These are phyloP conservation scores for Acleris emargana DNA, from an alignment of 2,888 invertebrate species.

Conservation along the genomic window DNA sequence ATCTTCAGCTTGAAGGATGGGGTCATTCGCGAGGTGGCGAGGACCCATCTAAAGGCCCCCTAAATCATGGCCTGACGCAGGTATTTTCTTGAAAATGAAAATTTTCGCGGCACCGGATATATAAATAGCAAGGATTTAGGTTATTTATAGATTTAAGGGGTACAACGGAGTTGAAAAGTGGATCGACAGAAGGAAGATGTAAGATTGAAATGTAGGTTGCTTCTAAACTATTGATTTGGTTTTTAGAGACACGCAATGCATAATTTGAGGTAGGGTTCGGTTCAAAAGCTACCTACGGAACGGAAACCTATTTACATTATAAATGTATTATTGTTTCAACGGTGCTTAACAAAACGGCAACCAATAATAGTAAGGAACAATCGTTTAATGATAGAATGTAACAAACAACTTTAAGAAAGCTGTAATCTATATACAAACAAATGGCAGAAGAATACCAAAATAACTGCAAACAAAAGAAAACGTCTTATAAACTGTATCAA, in stretches of 20 bases:
- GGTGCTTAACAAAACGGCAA: too few species aligned
- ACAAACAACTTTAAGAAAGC: not conserved
- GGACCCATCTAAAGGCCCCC: constrained; percentile 68
- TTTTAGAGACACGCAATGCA: too few species aligned
- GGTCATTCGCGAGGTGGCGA: constrained; percentile 82
- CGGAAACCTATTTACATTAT: too few species aligned
- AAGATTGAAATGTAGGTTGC: not conserved
- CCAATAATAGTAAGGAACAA: too few species aligned
- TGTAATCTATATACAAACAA: not conserved
- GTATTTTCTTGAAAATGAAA: constrained; percentile 58
- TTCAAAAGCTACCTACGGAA: too few species aligned
- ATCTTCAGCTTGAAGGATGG: constrained; percentile 79
- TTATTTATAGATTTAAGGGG: constrained; percentile 55
- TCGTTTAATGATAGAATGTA: not conserved
- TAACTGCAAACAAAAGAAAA: constrained; percentile 34
- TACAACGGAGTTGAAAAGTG: constrained; percentile 7
- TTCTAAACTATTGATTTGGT: too few species aligned
- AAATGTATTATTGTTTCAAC: too few species aligned
- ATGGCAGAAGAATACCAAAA: constrained; percentile 46
- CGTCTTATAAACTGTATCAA: constrained; percentile 28
- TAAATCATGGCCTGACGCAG: constrained; percentile 76
- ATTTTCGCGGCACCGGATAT: constrained; percentile 26
- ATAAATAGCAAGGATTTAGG: constrained; percentile 57
- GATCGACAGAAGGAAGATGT: not conserved
- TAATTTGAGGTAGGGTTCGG: too few species aligned